A percentile compares a stretch with the other conserved stretches of the same genome.
These are phyloP conservation scores for Oriolus oriolus DNA, from an alignment of 2,113 vertebrate species.

Conservation along the genomic window DNA sequence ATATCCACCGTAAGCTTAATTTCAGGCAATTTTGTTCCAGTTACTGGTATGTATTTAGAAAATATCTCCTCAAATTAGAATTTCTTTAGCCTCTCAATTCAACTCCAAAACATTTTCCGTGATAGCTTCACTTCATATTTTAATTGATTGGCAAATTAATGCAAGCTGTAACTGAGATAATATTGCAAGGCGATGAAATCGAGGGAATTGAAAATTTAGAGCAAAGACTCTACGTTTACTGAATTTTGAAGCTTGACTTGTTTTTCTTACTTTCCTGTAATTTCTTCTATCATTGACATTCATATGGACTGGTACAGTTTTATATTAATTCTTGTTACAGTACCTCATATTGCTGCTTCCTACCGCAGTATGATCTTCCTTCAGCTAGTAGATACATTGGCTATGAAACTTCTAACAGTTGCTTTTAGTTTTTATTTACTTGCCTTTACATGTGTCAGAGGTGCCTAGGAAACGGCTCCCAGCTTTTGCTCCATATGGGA, in stretches of 20 bases:
- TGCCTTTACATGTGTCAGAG: neutral
- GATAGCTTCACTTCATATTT: neutral
- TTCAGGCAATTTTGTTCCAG: neutral
- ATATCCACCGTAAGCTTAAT: neutral
- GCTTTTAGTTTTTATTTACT: neutral
- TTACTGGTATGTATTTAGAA: neutral
- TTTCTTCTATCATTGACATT: neutral
- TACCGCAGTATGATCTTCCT: neutral
- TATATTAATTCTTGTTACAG: neutral
- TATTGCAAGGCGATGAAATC: neutral
- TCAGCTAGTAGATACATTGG: neutral
- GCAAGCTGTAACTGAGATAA: neutral
- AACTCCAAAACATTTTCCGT: neutral
- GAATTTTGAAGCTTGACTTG: neutral
- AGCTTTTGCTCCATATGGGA: neutral
- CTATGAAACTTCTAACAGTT: neutral
- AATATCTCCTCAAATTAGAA: neutral
- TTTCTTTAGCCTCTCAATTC: neutral
- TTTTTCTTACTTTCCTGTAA: neutral
- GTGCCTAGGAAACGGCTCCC: neutral
- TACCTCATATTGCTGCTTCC: neutral
- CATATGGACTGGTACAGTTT: neutral
- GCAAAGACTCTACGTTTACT: neutral
- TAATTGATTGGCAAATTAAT: conserved; percentile 20
- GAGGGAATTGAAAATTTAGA: neutral